A percentile compares a stretch with the other conserved stretches of the same genome.
phyloP scores from a whole-genome alignment of 2,113 vertebrate genomes.

The Taurulus bubalis region DNA sequence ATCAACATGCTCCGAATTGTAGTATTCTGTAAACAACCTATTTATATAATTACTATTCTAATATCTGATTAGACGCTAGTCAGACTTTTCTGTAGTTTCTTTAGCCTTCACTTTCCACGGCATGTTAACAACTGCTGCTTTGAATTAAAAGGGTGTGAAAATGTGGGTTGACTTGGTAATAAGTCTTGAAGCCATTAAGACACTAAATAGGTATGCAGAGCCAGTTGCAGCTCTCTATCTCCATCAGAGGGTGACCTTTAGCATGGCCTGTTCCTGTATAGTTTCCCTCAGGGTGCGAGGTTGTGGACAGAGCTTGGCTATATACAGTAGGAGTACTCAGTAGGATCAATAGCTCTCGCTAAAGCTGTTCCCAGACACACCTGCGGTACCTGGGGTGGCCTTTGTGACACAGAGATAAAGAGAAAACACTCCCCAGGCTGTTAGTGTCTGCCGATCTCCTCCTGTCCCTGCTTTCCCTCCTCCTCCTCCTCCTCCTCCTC shows the following conservation, averaged over 20 bases:
- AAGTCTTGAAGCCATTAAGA: slow-evolving; percentile 48
- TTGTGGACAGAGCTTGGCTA: slow-evolving; percentile 65
- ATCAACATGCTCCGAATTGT: slow-evolving; percentile 23
- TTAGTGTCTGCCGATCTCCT: slow-evolving; percentile 57
- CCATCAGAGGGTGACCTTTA: slow-evolving; percentile 74
- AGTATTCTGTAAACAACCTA: slow-evolving; percentile 18
- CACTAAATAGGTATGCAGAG: slow-evolving; percentile 60
- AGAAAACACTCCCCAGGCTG: slow-evolving; percentile 73
- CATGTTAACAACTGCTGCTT: slow-evolving; percentile 19
- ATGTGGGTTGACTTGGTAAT: slow-evolving; percentile 44
- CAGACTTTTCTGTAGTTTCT: neutral
- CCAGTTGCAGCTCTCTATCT: slow-evolving; percentile 50
- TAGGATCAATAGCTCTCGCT: slow-evolving; percentile 76
- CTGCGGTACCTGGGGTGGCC: slow-evolving; percentile 75
- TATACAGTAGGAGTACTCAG: slow-evolving; percentile 72
- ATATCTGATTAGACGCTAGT: neutral
- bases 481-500: slow-evolving; percentile 7
- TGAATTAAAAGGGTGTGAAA: slow-evolving; percentile 11
- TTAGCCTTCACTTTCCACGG: neutral
- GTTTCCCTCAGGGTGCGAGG: slow-evolving; percentile 69
- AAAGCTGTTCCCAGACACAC: slow-evolving; percentile 74
- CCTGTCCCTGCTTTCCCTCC: slow-evolving; percentile 28
- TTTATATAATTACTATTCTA: neutral
- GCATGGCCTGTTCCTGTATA: slow-evolving; percentile 58
- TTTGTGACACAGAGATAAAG: slow-evolving; percentile 79